Conservation (phyloP, 2,888 invertebrate genomes). For the Pediacus dermestoides region DNA sequence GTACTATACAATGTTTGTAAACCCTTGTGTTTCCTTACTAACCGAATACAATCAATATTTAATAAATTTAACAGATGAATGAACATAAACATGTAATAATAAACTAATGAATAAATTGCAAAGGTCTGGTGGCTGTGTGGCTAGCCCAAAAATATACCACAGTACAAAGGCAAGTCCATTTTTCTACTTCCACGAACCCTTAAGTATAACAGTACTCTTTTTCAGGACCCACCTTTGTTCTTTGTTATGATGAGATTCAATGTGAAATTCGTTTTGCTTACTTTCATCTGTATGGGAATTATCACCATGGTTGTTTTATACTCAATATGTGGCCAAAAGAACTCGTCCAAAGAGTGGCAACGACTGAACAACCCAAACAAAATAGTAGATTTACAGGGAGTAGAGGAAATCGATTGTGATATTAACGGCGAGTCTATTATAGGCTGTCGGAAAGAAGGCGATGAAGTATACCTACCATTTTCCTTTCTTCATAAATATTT, state of each 20-base stretch:
- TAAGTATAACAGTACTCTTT: constrained; percentile 14
- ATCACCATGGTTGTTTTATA: constrained; percentile 70
- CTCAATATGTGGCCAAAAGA: constrained; percentile 66
- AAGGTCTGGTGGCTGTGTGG: constrained; percentile 37
- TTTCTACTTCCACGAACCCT: neutral
- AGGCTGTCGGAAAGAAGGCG: constrained; percentile 49
- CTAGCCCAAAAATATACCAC: constrained; percentile 42
- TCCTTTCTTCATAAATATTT: constrained; percentile 91
- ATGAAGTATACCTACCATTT: constrained; percentile 89
- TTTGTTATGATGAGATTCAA: constrained; percentile 74
- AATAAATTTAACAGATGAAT: no score
- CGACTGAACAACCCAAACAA: constrained; percentile 27
- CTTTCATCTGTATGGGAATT: constrained; percentile 61
- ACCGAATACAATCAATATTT: no score
- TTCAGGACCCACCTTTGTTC: constrained; percentile 49
- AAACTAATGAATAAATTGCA: constrained; percentile 37
- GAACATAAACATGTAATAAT: constrained; percentile 21
- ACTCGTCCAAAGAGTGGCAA: constrained; percentile 32
- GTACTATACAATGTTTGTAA: no score
- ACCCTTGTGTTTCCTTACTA: no score
- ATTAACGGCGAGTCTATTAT: constrained; percentile 78
- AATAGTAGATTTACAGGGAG: constrained; percentile 47
- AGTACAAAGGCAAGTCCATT: constrained; percentile 36
- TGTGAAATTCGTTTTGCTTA: constrained; percentile 68
- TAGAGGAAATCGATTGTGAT: constrained; percentile 76